A percentile compares a stretch with the other conserved stretches of the same genome.
These are phyloP conservation scores for Schizaphis graminum DNA, from an alignment of 2,888 invertebrate species.

Conservation along the genomic window DNA sequence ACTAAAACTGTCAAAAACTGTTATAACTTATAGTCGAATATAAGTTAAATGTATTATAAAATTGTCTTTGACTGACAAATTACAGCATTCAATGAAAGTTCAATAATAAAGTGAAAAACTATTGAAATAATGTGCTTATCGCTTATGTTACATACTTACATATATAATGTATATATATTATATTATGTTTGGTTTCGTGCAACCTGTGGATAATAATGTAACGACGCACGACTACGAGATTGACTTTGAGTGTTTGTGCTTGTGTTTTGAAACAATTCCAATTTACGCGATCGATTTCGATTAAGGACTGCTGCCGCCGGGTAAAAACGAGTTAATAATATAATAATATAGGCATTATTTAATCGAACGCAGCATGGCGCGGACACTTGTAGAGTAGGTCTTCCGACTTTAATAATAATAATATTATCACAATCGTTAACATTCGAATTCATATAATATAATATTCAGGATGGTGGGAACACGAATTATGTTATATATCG, in stretches of 20 bases:
- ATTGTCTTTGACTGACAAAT: background rate
- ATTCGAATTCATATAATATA: conserved; percentile 18
- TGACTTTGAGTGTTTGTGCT: conserved; percentile 4
- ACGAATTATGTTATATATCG: background rate
- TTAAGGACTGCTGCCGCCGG: background rate
- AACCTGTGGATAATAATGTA: background rate
- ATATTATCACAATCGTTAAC: background rate
- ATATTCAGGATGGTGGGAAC: background rate
- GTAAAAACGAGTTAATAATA: conserved; percentile 14
- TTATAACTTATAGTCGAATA: background rate
- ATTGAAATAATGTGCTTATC: background rate
- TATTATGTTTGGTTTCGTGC: background rate
- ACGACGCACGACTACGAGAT: background rate
- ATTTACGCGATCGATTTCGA: conserved; percentile 34
- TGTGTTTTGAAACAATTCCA: conserved; percentile 39
- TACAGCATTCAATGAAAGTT: background rate
- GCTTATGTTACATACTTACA: too few relatives aligned
- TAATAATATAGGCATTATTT: conserved; percentile 2
- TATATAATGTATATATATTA: background rate
- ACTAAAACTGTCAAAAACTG: background rate
- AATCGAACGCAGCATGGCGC: conserved; percentile 26
- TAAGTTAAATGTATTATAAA: background rate
- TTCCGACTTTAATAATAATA: background rate
- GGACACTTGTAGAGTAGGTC: conserved; percentile 13
- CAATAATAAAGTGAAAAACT: background rate